Evolutionary conservation across 2,797 vertebrate species (phyloP), one percentile per base, ranked within the genome.

Genomic region (Cichlasoma orientale): DNA sequence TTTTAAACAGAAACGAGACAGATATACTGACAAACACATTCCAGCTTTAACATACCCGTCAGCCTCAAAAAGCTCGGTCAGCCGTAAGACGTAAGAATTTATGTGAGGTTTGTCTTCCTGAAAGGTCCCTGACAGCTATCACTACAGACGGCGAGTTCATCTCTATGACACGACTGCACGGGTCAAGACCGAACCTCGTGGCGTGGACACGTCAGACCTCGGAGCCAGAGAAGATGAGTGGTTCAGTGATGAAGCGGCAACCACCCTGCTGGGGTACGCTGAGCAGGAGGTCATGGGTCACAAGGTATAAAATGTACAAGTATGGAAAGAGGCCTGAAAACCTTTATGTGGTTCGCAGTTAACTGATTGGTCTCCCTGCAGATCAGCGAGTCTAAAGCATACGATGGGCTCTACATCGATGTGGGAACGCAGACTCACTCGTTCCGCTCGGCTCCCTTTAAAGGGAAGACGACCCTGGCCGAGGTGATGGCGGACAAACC

Each of bases 201-300:
- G 96, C 0, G 95, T 98, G 25, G 98, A 99, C 91, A 99, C 98
- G 2, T 97, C 97, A 0, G 98, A 98, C 86, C 72, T 99, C n/a
- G 94, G 87, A 4, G 84, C 87, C 82, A 87, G 36, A 0, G 44
- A 94, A 38, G 95, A 96, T 5, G 95, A 96, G 36, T 93, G 97
- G 87, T 96, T 95, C 88, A 87, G 92, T 18, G 95, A 98, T 36
- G 93, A 97, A 85, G 93, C 97, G 8, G 88, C 80, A 82, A 90
- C 96, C 38, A 96, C 97, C 1, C 90, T 99, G 31, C 90, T 98
- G 56, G 97, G 97, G 79, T 97, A 97, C 13, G 93, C 98, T 58
- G 98, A 99, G 90, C 94, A 88, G 82, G 97, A 97, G 77, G 92
- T 97, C 89, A 97, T 95, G 92, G 98, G 98, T 76, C 98, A 99